Percentiles rank a stretch among this genome's conserved stretches.
These are phyloP conservation scores for Felis chaus DNA, from an alignment of 2,113 vertebrate species.

Conservation along the genomic window DNA sequence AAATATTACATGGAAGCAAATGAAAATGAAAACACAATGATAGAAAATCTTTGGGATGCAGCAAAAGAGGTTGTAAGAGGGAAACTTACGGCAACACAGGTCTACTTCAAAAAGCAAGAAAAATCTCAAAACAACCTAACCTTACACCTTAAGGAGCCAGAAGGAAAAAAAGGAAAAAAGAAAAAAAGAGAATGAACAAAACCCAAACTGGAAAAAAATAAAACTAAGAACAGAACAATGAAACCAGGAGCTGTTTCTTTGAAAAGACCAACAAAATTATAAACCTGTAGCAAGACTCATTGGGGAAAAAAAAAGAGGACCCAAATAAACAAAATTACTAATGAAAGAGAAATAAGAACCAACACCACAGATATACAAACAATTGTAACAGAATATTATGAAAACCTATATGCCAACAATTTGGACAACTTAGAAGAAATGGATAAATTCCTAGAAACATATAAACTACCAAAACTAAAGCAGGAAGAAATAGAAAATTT, in stretches of 20 bases:
- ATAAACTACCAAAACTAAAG: not conserved
- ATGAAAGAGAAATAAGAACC: not conserved
- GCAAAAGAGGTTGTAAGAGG: not conserved
- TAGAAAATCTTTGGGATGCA: not conserved
- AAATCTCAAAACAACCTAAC: not conserved
- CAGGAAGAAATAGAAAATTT: not conserved
- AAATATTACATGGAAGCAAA: not conserved
- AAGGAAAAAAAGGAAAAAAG: too few species aligned
- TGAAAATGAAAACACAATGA: not conserved
- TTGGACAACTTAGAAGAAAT: not conserved
- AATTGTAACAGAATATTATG: not conserved
- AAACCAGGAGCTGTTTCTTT: not conserved
- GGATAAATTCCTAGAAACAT: not conserved
- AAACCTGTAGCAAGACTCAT: not conserved
- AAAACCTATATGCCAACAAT: not conserved
- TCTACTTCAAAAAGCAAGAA: not conserved
- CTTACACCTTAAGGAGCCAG: not conserved
- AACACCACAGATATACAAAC: not conserved
- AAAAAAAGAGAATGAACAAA: not conserved
- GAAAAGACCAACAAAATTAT: not conserved
- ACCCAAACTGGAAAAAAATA: not conserved
- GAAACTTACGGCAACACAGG: too few species aligned
- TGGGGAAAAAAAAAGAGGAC: not conserved
- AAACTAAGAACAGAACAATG: not conserved
- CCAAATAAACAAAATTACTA: not conserved